A percentile compares a stretch with the other conserved stretches of the same genome.
These are phyloP conservation scores for Ambastaia sidthimunki DNA, from an alignment of 2,797 vertebrate genomes.

Conservation along the genomic window DNA sequence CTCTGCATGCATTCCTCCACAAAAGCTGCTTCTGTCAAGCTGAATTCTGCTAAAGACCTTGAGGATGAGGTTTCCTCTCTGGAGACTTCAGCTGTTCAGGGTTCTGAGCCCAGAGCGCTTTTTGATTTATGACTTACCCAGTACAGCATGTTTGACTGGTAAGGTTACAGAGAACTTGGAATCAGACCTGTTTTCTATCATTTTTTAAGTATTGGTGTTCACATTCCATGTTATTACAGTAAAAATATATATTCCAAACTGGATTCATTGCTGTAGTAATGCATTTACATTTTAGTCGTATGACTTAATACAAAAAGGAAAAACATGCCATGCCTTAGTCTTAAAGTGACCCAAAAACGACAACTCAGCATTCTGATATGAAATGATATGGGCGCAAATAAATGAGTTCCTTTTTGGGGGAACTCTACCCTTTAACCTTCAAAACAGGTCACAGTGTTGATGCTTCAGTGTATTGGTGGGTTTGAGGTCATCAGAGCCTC, in stretches of 20 bases:
- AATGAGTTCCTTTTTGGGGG: neutral
- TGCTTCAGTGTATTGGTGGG: neutral
- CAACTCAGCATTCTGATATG: neutral
- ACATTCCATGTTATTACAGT: slow-evolving; percentile 10
- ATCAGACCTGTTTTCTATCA: slow-evolving; percentile 45
- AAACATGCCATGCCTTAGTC: too few relatives aligned
- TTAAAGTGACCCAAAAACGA: slow-evolving; percentile 2
- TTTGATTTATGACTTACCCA: slow-evolving; percentile 47
- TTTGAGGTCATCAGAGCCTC: too few relatives aligned
- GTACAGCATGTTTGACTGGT: slow-evolving; percentile 53
- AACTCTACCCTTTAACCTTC: slow-evolving; percentile 5
- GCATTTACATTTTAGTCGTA: neutral
- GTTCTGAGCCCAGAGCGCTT: slow-evolving; percentile 37
- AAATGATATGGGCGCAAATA: neutral
- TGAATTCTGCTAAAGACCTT: slow-evolving; percentile 19
- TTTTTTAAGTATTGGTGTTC: slow-evolving; percentile 14
- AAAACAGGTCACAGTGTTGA: neutral
- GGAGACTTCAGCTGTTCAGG: slow-evolving; percentile 5
- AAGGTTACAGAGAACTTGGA: slow-evolving; percentile 26
- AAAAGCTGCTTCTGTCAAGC: slow-evolving; percentile 67
- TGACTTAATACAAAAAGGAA: neutral
- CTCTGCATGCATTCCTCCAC: slow-evolving; percentile 80
- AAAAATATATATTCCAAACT: slow-evolving; percentile 1
- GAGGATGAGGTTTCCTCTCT: slow-evolving; percentile 35
- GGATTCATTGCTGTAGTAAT: neutral